phyloP scores from a whole-genome alignment of 2,888 invertebrate species.

The Melieria picta region DNA sequence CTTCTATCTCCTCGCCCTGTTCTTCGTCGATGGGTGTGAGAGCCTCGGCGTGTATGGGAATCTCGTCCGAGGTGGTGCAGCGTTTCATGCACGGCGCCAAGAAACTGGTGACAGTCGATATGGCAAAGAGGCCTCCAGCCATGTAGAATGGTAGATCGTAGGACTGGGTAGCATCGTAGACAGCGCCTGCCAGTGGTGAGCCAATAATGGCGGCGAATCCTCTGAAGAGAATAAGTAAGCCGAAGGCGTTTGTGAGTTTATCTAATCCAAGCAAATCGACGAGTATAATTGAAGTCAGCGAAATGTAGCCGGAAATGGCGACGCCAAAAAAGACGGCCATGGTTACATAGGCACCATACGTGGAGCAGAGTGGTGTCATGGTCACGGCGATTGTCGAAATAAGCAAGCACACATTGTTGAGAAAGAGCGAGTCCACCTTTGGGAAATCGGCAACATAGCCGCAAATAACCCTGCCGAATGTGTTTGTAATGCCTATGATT shows the following conservation, averaged over 20 bases:
- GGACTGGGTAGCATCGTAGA: conserved; percentile 86
- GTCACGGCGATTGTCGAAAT: conserved; percentile 88
- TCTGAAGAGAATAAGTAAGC: conserved; percentile 92
- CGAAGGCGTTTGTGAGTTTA: conserved; percentile 96
- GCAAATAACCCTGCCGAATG: conserved; percentile 87
- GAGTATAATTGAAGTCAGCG: conserved; percentile 95
- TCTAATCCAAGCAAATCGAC: conserved; percentile 96
- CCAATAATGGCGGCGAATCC: conserved; percentile 93
- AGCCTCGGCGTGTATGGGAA: conserved; percentile 75
- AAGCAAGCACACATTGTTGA: conserved; percentile 93
- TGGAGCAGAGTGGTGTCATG: conserved; percentile 83
- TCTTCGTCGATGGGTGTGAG: conserved; percentile 87
- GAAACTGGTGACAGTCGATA: conserved; percentile 87
- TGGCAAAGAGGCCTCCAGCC: conserved; percentile 87
- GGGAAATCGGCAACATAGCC: conserved; percentile 93
- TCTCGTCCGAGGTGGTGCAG: conserved; percentile 68
- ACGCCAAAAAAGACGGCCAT: conserved; percentile 91
- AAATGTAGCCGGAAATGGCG: conserved; percentile 95
- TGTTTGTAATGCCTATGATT: conserved; percentile 90
- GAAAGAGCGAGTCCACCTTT: conserved; percentile 87
- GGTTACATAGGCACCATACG: conserved; percentile 79
- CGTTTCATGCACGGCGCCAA: conserved; percentile 79
- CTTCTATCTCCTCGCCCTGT: conserved; percentile 79
- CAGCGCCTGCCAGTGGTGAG: conserved; percentile 84
- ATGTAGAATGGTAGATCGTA: conserved; percentile 93